phyloP scores from a whole-genome alignment of 2,113 vertebrate species.

The Formicarius rufipectus region DNA sequence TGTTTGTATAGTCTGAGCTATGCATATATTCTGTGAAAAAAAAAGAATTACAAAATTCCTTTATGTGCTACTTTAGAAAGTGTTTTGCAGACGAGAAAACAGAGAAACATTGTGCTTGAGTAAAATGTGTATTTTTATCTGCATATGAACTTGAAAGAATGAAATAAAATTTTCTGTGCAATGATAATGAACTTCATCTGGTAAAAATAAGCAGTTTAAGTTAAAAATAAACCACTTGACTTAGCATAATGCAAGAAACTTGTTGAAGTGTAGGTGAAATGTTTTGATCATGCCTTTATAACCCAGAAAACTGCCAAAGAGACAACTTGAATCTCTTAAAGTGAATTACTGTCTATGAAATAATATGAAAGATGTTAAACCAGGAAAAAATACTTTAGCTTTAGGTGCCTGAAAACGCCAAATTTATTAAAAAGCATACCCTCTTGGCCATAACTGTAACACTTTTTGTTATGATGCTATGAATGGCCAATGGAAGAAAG shows the following conservation, averaged over 20 bases:
- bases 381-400: background rate
- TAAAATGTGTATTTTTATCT: conserved; percentile 4
- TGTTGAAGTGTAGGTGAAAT: conserved; percentile 22
- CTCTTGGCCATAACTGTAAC: background rate
- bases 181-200: background rate
- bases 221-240: conserved; percentile 31
- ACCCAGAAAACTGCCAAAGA: background rate
- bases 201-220: background rate
- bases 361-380: background rate
- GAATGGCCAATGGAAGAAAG: background rate
- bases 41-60: conserved; percentile 36
- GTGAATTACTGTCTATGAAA: background rate
- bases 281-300: background rate
- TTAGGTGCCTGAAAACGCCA: background rate
- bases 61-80: background rate
- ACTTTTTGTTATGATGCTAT: background rate
- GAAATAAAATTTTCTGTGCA: background rate
- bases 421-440: background rate
- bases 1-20: conserved; percentile 55
- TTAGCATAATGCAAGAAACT: conserved; percentile 13
- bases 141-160: background rate
- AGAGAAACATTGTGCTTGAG: background rate
- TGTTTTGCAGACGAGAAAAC: background rate
- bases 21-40: conserved; percentile 42
- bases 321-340: background rate